phyloP scores from a whole-genome alignment of 2,113 vertebrate genomes.

The Centropus bengalensis region DNA sequence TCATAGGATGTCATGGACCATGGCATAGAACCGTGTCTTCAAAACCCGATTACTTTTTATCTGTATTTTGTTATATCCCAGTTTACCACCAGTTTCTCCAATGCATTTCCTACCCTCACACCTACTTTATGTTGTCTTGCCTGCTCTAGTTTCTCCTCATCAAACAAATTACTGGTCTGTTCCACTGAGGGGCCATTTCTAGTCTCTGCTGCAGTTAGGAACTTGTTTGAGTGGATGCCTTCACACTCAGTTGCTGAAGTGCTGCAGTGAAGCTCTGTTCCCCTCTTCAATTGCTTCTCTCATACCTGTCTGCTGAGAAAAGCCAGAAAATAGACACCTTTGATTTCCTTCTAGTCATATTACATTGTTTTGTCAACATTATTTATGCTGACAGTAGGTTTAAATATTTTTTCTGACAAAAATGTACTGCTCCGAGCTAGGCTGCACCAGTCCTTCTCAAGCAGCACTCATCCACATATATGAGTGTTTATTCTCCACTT shows the following conservation, averaged over 20 bases:
- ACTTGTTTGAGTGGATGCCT: neutral
- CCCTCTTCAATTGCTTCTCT: neutral
- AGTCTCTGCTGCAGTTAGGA: neutral
- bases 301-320: neutral
- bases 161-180: neutral
- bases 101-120: neutral
- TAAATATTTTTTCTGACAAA: neutral
- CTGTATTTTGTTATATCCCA: neutral
- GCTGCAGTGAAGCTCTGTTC: neutral
- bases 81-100: neutral
- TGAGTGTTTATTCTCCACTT: neutral
- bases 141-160: neutral
- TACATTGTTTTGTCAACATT: neutral
- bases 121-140: neutral
- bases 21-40: neutral
- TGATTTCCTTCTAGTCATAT: neutral
- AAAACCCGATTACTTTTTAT: neutral
- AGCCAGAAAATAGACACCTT: neutral
- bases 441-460: neutral
- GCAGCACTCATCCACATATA: accelerated
- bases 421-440: neutral
- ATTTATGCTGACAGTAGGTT: neutral
- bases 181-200: neutral
- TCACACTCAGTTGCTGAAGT: accelerated
- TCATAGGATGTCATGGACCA: neutral